Conservation (phyloP, 2,113 vertebrate genomes). For the Ia io region DNA sequence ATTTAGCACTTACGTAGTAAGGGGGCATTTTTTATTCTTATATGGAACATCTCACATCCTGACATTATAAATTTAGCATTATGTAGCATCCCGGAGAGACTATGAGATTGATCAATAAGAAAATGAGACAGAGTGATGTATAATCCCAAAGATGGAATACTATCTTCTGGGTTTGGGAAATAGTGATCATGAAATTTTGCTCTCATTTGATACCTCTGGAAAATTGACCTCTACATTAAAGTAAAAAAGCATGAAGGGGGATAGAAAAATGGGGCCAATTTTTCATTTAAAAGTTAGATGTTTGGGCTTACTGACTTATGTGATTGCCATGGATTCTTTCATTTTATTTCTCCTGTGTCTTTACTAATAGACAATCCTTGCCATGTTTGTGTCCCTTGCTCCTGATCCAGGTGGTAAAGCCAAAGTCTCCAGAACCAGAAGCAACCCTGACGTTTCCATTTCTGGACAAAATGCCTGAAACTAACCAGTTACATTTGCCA, state of each 20-base stretch:
- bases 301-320: neutral
- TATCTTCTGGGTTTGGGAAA: neutral
- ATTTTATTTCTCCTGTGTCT: neutral
- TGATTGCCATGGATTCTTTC: neutral
- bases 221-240: neutral
- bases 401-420: slow-evolving; percentile 63
- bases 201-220: slow-evolving; percentile 1
- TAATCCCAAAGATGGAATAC: neutral
- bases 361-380: neutral
- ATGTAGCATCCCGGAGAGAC: neutral
- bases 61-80: neutral
- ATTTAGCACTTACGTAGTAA: neutral
- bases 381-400: neutral
- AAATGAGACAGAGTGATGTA: neutral
- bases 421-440: slow-evolving; percentile 76
- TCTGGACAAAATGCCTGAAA: slow-evolving; percentile 70
- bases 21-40: neutral
- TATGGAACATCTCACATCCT: neutral
- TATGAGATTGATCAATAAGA: neutral
- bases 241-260: neutral
- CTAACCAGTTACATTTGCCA: slow-evolving; percentile 69
- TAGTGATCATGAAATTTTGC: neutral
- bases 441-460: slow-evolving; percentile 70
- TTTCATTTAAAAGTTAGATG: neutral
- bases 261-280: neutral